Percentiles rank a stretch among this genome's conserved stretches.
These are phyloP conservation scores for Heliconius eleuchia DNA, from an alignment of 1,140 invertebrate species.

Conservation along the genomic window DNA sequence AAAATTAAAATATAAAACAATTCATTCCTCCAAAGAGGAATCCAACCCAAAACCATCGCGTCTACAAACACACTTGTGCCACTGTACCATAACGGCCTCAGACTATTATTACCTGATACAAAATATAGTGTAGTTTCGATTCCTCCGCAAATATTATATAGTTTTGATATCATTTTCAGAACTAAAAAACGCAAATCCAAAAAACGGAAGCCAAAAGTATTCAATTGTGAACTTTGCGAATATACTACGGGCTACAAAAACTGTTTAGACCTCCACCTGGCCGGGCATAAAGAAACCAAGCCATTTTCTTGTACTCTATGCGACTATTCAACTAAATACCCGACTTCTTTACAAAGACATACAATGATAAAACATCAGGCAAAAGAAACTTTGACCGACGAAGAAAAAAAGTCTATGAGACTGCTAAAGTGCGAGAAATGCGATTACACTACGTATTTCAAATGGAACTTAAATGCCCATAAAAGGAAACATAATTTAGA, in stretches of 20 bases:
- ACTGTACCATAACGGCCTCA: too few species aligned
- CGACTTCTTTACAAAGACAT: constrained; percentile 48
- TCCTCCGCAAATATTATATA: too few species aligned
- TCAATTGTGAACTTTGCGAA: constrained; percentile 69
- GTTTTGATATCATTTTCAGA: background rate
- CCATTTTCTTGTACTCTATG: constrained; percentile 46
- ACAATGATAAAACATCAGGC: constrained; percentile 46
- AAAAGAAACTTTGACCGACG: constrained; percentile 29
- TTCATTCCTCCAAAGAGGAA: too few species aligned
- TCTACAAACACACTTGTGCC: too few species aligned
- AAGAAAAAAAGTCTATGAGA: constrained; percentile 25
- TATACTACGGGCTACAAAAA: constrained; percentile 72
- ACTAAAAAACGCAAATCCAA: constrained; percentile 35
- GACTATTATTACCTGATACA: too few species aligned
- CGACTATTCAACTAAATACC: constrained; percentile 53
- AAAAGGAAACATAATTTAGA: constrained; percentile 56
- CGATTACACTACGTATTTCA: constrained; percentile 52
- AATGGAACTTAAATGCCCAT: constrained; percentile 58
- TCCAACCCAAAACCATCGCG: too few species aligned
- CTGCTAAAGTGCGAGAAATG: constrained; percentile 50
- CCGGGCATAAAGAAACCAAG: constrained; percentile 44
- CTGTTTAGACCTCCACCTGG: constrained; percentile 62
- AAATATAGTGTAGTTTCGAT: too few species aligned
- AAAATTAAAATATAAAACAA: too few species aligned
- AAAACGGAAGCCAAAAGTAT: constrained; percentile 32